phyloP scores from a whole-genome alignment of 2,113 vertebrate genomes.

The Excalfactoria chinensis region DNA sequence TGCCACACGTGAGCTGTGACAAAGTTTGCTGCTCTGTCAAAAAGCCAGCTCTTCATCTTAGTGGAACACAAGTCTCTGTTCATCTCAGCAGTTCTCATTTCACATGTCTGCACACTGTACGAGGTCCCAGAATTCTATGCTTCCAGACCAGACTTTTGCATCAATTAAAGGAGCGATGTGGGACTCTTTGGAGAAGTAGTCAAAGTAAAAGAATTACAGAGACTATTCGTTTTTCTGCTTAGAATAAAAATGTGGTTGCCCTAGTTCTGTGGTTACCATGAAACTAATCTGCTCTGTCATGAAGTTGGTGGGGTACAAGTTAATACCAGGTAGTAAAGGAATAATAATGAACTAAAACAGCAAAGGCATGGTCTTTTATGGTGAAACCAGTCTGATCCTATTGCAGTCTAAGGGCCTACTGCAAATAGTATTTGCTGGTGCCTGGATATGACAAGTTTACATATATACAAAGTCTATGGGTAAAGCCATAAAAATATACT shows the following conservation, averaged over 20 bases:
- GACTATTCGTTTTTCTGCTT: background rate
- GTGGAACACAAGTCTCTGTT: background rate
- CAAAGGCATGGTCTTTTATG: constrained; percentile 41
- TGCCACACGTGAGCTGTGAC: background rate
- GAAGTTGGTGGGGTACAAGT: constrained; percentile 40
- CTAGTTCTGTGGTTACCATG: constrained; percentile 36
- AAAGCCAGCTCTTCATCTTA: background rate
- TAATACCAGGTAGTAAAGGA: constrained; percentile 52
- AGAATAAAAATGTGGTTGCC: background rate
- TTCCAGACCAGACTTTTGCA: background rate
- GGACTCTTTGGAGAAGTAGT: background rate
- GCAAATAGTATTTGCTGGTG: constrained; percentile 27
- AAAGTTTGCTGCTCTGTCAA: background rate
- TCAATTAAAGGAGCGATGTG: background rate
- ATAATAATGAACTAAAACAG: constrained; percentile 48
- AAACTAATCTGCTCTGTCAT: constrained; percentile 51
- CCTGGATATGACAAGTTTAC: constrained; percentile 5
- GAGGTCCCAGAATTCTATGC: background rate
- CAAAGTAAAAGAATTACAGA: background rate
- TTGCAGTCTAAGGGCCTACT: constrained; percentile 10
- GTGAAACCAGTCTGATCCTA: constrained; percentile 2
- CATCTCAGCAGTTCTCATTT: background rate
- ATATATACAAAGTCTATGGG: constrained; percentile 32
- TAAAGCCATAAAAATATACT: constrained; percentile 33
- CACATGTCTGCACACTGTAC: rapidly evolving